Evolutionary conservation across 1,140 invertebrate genomes (phyloP), one percentile per base, ranked within the genome.

Genomic region (Macrostomum lignano): DNA sequence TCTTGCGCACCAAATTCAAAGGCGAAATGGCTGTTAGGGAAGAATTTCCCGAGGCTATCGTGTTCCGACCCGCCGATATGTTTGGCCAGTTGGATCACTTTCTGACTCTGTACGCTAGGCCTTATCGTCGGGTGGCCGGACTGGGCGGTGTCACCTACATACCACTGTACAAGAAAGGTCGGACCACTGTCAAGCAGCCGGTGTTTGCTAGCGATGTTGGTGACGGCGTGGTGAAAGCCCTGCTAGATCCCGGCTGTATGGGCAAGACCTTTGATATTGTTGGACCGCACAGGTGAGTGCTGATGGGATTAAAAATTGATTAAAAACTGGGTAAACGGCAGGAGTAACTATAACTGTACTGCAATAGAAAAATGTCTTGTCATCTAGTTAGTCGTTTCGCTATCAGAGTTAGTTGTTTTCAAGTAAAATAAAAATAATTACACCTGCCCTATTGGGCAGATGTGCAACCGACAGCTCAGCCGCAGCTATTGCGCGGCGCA

Each of bases 21-120:
- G 81, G 82, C 15, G 86, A 96, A 60, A 43, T 64, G 44, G 79
- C 73, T 11, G 81, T 96, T 0, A 63, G 62, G 38, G 70, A 81
- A 52, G 82, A 88, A 54, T 96, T 94, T 56, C 88, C 91, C 2
- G 70, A 81, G 38, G 88, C 81, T 4, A 81, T 74, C 7, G 81
- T 98, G 38, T 65, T 98, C 39, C 65, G 79, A 35, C 79, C 88
- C 20, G 61, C 81, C 0, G 70, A 75, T 48, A 71, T 91, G 11
- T 93, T 73, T 62, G 88, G 86, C 1, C 67, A 69, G 35, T 68
- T 71, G 45, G 84, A 94, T 61, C 54, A 68, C 40, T 94, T 88
- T 56, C 48, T 86, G 11, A 60, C 58, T 49, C 74, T 67, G 35
- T n/a, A n/a, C n/a, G n/a, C n/a, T n/a, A n/a, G n/a, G n/a, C n/a